Evolutionary conservation across 2,113 vertebrate species (phyloP).

Genomic region (Nothoprocta perdicaria): DNA sequence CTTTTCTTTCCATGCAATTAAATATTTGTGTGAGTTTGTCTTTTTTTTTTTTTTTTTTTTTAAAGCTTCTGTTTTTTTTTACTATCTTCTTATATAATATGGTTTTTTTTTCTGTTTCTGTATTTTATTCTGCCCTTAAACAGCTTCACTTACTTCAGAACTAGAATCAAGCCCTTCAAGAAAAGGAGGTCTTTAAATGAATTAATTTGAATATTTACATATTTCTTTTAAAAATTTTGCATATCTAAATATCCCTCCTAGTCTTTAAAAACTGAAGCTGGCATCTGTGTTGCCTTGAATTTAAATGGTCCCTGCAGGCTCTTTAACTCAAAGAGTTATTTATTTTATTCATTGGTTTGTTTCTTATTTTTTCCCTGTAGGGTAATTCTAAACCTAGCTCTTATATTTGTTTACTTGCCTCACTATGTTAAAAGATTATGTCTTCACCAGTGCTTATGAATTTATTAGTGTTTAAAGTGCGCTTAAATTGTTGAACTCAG

Average conservation of each 20-base stretch:
- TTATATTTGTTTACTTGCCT: constrained; percentile 63
- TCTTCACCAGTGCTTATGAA: neutral
- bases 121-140: neutral
- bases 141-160: neutral
- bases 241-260: constrained; percentile 39
- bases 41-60: neutral
- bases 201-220: constrained; percentile 26
- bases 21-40: neutral
- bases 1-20: neutral
- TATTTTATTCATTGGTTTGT: constrained; percentile 64
- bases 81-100: neutral
- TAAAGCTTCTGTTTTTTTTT: neutral
- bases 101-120: neutral
- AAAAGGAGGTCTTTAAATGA: neutral
- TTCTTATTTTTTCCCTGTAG: constrained; percentile 50
- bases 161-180: neutral
- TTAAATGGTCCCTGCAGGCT: constrained; percentile 61
- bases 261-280: constrained; percentile 54
- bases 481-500: neutral
- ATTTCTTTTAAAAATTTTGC: neutral
- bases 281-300: constrained; percentile 66
- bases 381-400: constrained; percentile 40
- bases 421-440: constrained; percentile 57
- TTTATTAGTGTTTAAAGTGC: constrained; percentile 57
- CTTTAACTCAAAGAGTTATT: constrained; percentile 50